Evolutionary conservation across 2,888 invertebrate genomes (phyloP), one percentile per base, ranked within the genome.

Genomic region (Oscheius sp.): DNA sequence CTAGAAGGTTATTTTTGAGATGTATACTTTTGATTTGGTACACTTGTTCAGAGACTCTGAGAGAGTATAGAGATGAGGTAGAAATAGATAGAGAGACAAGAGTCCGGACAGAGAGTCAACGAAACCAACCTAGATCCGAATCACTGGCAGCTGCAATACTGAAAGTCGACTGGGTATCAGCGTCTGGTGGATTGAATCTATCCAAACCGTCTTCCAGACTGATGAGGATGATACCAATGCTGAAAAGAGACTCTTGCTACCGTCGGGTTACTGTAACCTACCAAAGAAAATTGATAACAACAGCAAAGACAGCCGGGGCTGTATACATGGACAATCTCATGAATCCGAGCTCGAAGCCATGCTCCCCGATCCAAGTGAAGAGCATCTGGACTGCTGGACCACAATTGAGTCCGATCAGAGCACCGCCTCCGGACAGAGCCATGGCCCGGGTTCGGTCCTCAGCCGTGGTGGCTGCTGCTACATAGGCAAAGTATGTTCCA

Each of bases 311-410:
- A 7, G 82, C 83, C 0, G 83, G 83, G 1, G 77, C 79, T 0
- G 83, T 83, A 70, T 81, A 83, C 76, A 81, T 77, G 10, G 81
- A 79, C 11, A 83, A 51, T 21, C 66, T 42, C 42, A 81, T 50
- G 11, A 63, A 66, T 13, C 79, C 80, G 2, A 83, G 37, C 29
- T 74, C 66, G 47, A 71, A 37, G 29, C 83, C 83, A 10, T 82
- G 66, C 48, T 73, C 53, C 1, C 82, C 82, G 21, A 83, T 78
- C 77, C 77, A 84, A 32, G 79, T 83, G 75, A 83, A 83, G 4
- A 70, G 35, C 48, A 79, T 58, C 60, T 82, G 82, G 1, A 82
- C 70, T 0, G 82, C 76, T 76, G 58, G 42, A 75, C 29, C 29
- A 53, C 53, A 53, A 33, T 78, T 82, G n/a, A 82, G 73, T 13